Percentiles rank a stretch among this genome's conserved stretches.
phyloP scores from a whole-genome alignment of 2,888 invertebrate species.

The Tolmerus cingulatus region DNA sequence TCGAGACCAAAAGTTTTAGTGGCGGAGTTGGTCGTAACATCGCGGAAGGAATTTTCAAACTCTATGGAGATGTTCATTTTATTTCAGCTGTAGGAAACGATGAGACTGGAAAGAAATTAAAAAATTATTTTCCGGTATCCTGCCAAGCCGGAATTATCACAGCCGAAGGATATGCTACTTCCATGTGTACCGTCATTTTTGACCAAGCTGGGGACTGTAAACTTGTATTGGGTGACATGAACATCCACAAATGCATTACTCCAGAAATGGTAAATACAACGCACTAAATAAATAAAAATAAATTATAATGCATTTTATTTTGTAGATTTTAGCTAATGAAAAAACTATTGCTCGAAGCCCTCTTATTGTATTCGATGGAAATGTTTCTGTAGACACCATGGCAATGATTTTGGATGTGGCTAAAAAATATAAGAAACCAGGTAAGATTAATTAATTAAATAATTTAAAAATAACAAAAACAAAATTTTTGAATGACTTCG shows the following conservation, averaged over 20 bases:
- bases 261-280: conserved; percentile 68
- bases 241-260: conserved; percentile 75
- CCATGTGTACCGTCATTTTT: conserved; percentile 80
- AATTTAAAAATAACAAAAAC: too few relatives aligned
- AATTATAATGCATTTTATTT: neutral
- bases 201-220: conserved; percentile 79
- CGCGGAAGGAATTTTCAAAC: conserved; percentile 82
- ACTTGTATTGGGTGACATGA: conserved; percentile 86
- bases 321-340: conserved; percentile 70
- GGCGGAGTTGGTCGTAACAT: conserved; percentile 96
- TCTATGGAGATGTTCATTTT: conserved; percentile 72
- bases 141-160: conserved; percentile 55
- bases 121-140: conserved; percentile 57
- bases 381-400: conserved; percentile 76
- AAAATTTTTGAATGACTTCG: too few relatives aligned
- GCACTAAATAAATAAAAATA: neutral
- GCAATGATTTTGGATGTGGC: conserved; percentile 71
- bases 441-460: neutral
- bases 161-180: conserved; percentile 64
- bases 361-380: conserved; percentile 85
- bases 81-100: conserved; percentile 83
- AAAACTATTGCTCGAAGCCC: conserved; percentile 71
- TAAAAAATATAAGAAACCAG: conserved; percentile 68
- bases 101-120: conserved; percentile 63
- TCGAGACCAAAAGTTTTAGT: conserved; percentile 70